Evolutionary conservation across 2,888 invertebrate genomes (phyloP).

Genomic region (Caenorhabditis macrosperma): DNA sequence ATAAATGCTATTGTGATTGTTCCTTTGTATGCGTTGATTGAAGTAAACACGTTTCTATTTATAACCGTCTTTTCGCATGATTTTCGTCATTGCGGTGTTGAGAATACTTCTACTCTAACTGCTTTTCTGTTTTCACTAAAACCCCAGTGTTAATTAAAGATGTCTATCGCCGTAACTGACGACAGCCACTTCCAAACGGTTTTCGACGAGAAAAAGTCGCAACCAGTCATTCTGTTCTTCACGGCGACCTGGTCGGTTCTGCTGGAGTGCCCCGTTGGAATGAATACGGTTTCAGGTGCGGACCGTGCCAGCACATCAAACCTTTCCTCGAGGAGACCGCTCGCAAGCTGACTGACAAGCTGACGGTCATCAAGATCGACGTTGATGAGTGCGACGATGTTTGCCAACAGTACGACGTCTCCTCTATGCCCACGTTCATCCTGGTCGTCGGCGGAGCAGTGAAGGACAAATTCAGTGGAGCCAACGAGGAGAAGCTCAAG

Average conservation of each 20-base stretch:
- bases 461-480: slow-evolving; percentile 25
- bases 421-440: slow-evolving; percentile 38
- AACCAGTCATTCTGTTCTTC: slow-evolving; percentile 30
- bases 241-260: slow-evolving; percentile 39
- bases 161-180: slow-evolving; percentile 18
- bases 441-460: slow-evolving; percentile 19
- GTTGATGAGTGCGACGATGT: slow-evolving; percentile 16
- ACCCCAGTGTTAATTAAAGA: background rate
- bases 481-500: slow-evolving; percentile 12
- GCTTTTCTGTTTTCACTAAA: background rate
- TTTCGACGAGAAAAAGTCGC: slow-evolving; percentile 28
- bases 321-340: slow-evolving; percentile 19
- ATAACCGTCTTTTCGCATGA: background rate
- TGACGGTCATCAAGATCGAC: slow-evolving; percentile 35
- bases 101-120: background rate
- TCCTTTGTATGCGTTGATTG: slow-evolving; percentile 30
- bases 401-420: slow-evolving; percentile 15
- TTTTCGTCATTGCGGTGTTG: slow-evolving; percentile 1
- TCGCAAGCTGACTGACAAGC: background rate
- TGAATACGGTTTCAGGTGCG: too few species aligned
- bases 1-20: slow-evolving; percentile 43
- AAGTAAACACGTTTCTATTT: slow-evolving; percentile 15
- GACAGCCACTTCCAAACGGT: slow-evolving; percentile 22
- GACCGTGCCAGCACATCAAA: slow-evolving; percentile 31
- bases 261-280: too few species aligned